Evolutionary conservation across 2,797 vertebrate genomes (phyloP).

Genomic region (Pangasius macronema): DNA sequence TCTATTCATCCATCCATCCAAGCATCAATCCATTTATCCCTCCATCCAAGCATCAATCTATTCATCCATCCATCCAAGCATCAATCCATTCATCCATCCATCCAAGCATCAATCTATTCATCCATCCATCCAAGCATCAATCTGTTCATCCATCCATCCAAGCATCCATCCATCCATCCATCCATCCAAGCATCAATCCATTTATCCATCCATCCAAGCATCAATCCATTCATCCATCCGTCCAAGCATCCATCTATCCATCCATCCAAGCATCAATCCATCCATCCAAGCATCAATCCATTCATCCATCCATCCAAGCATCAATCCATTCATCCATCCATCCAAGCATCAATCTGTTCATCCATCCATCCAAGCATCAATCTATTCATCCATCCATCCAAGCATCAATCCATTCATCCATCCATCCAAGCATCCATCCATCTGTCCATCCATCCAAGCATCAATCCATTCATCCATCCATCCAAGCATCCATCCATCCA

Average conservation of each 20-base stretch:
- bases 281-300: background rate
- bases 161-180: background rate
- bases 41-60: background rate
- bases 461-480: background rate
- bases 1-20: background rate
- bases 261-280: too few species aligned
- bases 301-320: background rate
- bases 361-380: background rate
- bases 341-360: too few species aligned
- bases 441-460: background rate
- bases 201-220: too few species aligned
- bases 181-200: too few species aligned
- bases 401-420: background rate
- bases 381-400: background rate
- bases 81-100: too few species aligned
- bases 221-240: too few species aligned
- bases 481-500: background rate
- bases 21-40: background rate
- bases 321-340: background rate
- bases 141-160: background rate
- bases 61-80: background rate
- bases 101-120: background rate
- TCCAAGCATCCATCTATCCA: too few species aligned
- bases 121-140: background rate
- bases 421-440: background rate